Evolutionary conservation across 2,113 vertebrate genomes (phyloP).

Genomic region (Neopipo cinnamomea): DNA sequence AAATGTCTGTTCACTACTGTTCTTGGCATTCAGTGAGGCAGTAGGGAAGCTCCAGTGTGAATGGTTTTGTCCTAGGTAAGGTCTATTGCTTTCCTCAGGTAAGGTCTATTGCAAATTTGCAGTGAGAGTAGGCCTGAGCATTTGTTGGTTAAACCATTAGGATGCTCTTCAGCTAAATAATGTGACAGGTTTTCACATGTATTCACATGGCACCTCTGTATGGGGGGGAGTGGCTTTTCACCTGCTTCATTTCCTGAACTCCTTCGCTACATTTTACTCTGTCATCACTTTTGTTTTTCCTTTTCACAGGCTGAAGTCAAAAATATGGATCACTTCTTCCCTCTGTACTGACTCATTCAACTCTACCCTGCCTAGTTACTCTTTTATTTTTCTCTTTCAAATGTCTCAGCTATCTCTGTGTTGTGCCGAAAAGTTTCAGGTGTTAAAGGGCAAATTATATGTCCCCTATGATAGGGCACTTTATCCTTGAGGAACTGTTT

Average conservation of each 20-base stretch:
- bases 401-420: neutral
- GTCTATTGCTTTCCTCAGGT: neutral
- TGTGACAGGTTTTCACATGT: neutral
- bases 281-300: neutral
- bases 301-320: neutral
- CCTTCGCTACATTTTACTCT: neutral
- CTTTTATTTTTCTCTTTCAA: neutral
- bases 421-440: neutral
- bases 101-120: neutral
- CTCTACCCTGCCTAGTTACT: neutral
- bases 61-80: neutral
- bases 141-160: neutral
- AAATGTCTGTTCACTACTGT: neutral
- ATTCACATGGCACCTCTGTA: neutral
- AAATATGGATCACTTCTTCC: neutral
- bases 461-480: neutral
- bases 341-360: neutral
- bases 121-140: neutral
- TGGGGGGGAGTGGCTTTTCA: neutral
- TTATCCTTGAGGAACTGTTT: neutral
- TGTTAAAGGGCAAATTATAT: neutral
- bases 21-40: neutral
- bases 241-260: neutral
- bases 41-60: neutral
- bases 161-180: neutral